Evolutionary conservation across 2,113 vertebrate genomes (phyloP).

Genomic region (Condylura cristata): DNA sequence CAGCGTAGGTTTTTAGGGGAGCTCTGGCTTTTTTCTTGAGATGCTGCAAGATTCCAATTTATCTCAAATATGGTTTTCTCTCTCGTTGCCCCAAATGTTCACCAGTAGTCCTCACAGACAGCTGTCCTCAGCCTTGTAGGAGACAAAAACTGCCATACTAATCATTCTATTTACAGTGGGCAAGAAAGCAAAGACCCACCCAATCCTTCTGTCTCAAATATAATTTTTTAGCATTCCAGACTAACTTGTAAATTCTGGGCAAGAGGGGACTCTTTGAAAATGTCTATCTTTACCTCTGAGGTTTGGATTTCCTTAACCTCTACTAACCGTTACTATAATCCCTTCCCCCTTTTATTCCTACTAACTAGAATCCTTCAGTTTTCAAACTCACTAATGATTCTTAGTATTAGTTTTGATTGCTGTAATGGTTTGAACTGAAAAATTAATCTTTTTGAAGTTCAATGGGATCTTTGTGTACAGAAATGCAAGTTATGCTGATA

Average conservation of each 20-base stretch:
- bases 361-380: neutral
- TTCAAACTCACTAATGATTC: neutral
- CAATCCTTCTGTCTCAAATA: neutral
- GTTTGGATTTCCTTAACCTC: neutral
- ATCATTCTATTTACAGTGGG: neutral
- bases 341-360: neutral
- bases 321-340: neutral
- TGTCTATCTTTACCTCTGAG: neutral
- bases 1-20: neutral
- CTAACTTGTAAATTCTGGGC: neutral
- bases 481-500: neutral
- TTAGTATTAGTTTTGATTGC: neutral
- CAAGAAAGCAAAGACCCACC: neutral
- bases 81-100: neutral
- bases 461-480: neutral
- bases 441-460: neutral
- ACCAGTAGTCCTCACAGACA: neutral
- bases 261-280: neutral
- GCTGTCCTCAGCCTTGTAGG: neutral
- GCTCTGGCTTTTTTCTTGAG: neutral
- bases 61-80: neutral
- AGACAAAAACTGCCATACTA: neutral
- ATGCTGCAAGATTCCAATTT: neutral
- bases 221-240: neutral
- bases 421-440: constrained; percentile 36